A percentile compares a stretch with the other conserved stretches of the same genome.
Evolutionary conservation across 1,140 invertebrate species (phyloP).

Genomic region (Monochamus saltuarius): DNA sequence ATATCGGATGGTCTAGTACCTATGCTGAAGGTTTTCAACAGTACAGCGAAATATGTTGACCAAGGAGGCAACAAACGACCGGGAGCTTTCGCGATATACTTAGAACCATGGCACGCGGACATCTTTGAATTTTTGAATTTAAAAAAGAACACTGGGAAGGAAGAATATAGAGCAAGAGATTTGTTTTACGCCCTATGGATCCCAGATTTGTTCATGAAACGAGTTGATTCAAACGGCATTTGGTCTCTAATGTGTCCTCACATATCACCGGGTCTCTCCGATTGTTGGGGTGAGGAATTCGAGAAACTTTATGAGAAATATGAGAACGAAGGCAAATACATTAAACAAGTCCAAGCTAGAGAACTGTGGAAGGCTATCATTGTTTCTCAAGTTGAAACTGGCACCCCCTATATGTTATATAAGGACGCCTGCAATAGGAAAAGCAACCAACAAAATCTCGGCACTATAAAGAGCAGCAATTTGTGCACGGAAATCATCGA

Average conservation of each 20-base stretch:
- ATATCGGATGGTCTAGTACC: conserved; percentile 96
- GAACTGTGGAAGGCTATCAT: conserved; percentile 93
- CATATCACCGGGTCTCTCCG: conserved; percentile 85
- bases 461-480: conserved; percentile 98
- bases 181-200: conserved; percentile 99
- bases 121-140: conserved; percentile 76
- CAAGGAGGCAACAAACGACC: conserved; percentile 98
- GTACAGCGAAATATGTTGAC: conserved; percentile 95
- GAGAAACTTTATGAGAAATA: conserved; percentile 87
- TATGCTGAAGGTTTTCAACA: conserved; percentile 95
- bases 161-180: conserved; percentile 90
- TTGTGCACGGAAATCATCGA: conserved; percentile 98
- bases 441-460: conserved; percentile 97
- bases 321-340: conserved; percentile 70
- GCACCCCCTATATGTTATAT: conserved; percentile 98
- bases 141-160: conserved; percentile 59
- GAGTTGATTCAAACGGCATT: conserved; percentile 82
- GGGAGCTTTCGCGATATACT: conserved; percentile 97
- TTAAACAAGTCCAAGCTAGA: conserved; percentile 73
- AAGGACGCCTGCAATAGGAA: conserved; percentile 98
- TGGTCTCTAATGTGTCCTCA: conserved; percentile 99
- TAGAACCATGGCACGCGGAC: conserved; percentile 99
- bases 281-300: conserved; percentile 95
- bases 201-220: conserved; percentile 97
- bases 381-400: conserved; percentile 96